Evolutionary conservation across 23 tunicate species (phyloP).

Genomic region (Trididemnum clinides): DNA sequence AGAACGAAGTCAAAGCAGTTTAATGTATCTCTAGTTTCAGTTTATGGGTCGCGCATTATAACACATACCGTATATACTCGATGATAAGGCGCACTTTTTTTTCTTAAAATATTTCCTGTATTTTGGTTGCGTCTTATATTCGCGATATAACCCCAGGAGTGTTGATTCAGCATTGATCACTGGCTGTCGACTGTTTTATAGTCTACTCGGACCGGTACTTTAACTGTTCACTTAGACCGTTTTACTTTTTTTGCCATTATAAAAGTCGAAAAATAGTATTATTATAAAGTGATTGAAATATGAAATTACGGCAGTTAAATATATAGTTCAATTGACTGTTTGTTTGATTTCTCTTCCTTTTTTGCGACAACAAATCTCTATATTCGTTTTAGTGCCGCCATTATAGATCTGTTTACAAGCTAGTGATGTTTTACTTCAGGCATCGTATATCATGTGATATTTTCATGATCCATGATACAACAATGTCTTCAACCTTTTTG

Average conservation of each 20-base stretch:
- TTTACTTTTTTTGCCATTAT: neutral
- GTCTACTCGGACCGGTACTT: neutral
- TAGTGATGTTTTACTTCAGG: too few relatives aligned
- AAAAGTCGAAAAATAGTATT: neutral
- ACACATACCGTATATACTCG: too few relatives aligned
- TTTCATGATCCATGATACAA: neutral
- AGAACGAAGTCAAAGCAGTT: too few relatives aligned
- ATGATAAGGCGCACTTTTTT: too few relatives aligned
- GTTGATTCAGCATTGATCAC: neutral
- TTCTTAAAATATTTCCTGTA: too few relatives aligned
- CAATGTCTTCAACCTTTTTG: neutral
- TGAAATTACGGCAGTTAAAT: too few relatives aligned
- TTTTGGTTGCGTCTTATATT: neutral
- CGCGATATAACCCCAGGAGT: neutral
- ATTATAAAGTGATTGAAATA: neutral
- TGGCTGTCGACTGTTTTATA: neutral
- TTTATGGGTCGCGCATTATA: neutral
- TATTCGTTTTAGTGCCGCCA: too few relatives aligned
- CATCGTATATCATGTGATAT: neutral
- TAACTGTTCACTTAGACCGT: neutral
- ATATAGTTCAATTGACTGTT: too few relatives aligned
- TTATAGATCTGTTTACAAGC: too few relatives aligned
- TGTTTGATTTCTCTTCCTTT: too few relatives aligned
- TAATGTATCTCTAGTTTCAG: too few relatives aligned
- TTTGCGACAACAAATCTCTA: too few relatives aligned